phyloP scores from a whole-genome alignment of 1,140 invertebrate species.

The Hetaerina americana region DNA sequence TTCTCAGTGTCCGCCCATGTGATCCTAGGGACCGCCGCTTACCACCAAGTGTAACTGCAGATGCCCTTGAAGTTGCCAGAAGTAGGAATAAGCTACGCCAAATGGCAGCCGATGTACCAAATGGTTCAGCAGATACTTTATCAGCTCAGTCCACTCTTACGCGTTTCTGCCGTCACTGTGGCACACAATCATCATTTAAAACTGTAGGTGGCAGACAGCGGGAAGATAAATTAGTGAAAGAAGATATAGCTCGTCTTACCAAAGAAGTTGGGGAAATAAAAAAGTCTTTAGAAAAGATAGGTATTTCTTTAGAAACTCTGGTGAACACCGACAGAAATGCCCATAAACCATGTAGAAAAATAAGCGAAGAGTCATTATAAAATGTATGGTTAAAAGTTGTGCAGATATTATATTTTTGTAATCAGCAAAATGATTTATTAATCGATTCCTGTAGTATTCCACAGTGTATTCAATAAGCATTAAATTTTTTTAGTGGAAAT shows the following conservation, averaged over 20 bases:
- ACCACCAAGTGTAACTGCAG: neutral
- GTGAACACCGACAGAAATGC: too few relatives aligned
- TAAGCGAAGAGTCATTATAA: too few relatives aligned
- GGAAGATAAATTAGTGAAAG: neutral
- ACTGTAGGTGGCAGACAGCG: neutral
- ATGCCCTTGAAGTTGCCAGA: neutral
- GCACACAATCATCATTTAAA: neutral
- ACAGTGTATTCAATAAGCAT: too few relatives aligned
- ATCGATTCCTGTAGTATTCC: too few relatives aligned
- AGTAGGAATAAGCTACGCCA: neutral
- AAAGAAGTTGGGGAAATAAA: neutral
- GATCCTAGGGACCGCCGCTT: neutral
- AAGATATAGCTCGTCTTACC: neutral
- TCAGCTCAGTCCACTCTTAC: neutral
- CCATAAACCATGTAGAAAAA: too few relatives aligned
- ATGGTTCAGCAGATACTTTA: neutral
- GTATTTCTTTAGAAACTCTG: neutral
- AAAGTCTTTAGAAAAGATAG: neutral
- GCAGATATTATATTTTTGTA: too few relatives aligned
- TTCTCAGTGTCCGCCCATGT: slow-evolving; percentile 26
- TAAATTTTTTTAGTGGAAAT: too few relatives aligned
- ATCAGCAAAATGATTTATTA: too few relatives aligned
- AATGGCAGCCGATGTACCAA: neutral
- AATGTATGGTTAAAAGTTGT: too few relatives aligned
- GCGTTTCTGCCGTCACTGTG: neutral